Evolutionary conservation across 2,797 vertebrate genomes (phyloP).

Genomic region (Thripadectes ignobilis): DNA sequence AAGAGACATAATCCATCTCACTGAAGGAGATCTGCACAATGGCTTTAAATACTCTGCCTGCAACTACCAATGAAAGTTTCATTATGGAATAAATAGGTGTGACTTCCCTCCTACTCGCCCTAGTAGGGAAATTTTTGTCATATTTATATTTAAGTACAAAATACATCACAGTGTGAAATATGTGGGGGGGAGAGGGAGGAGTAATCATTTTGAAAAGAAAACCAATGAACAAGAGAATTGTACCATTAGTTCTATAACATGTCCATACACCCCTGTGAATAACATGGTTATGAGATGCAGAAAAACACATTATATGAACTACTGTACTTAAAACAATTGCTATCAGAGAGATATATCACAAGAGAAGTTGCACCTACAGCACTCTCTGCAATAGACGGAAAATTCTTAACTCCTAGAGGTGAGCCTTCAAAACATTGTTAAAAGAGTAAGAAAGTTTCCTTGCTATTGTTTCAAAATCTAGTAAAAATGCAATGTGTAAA

Average conservation of each 20-base stretch:
- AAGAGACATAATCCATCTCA: neutral
- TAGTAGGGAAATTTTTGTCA: neutral
- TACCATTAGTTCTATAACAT: neutral
- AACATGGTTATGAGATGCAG: neutral
- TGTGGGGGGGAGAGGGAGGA: no score
- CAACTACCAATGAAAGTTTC: neutral
- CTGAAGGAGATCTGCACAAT: neutral
- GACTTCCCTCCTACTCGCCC: neutral
- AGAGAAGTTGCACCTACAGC: neutral
- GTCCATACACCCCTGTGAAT: neutral
- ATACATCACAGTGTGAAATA: neutral
- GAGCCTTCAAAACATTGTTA: neutral
- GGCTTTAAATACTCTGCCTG: neutral
- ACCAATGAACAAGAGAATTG: neutral
- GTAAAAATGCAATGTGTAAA: neutral
- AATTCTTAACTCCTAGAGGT: neutral
- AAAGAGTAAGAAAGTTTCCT: neutral
- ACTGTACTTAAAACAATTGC: neutral
- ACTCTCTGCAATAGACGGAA: neutral
- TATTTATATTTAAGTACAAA: neutral
- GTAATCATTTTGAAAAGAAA: neutral
- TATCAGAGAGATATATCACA: neutral
- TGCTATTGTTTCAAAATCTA: neutral
- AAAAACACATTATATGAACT: neutral
- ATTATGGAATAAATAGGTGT: neutral